These are phyloP conservation scores for Conus betulinus DNA, from an alignment of 1,140 invertebrate species.

Conservation along the genomic window DNA sequence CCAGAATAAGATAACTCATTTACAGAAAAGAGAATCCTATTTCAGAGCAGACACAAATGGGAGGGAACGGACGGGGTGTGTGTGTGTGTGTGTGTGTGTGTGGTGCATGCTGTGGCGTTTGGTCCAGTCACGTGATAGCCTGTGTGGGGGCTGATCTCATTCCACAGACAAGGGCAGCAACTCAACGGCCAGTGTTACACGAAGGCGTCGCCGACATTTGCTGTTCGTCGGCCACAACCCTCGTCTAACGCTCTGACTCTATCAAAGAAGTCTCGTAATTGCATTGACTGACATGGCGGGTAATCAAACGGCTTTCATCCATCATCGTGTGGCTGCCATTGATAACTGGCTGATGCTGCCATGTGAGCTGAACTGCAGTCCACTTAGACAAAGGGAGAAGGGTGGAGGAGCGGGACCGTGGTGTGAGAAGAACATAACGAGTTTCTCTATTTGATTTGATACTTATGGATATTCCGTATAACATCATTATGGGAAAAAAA, in stretches of 20 bases:
- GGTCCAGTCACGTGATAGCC: neutral
- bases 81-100: too few species aligned
- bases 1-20: neutral
- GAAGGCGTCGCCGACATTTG: too few species aligned
- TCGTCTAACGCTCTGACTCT: neutral
- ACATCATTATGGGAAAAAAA: too few species aligned
- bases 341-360: neutral
- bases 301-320: conserved; percentile 6
- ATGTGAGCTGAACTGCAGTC: neutral
- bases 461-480: too few species aligned
- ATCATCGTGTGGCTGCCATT: neutral
- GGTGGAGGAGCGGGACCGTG: too few species aligned
- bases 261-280: conserved; percentile 5
- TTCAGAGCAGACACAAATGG: neutral
- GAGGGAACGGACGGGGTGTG: too few species aligned
- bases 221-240: too few species aligned
- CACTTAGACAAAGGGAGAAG: neutral
- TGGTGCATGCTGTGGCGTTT: too few species aligned
- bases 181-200: too few species aligned
- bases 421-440: too few species aligned
- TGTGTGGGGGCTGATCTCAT: neutral
- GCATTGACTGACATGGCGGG: neutral
- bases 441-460: too few species aligned
- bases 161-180: neutral
- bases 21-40: neutral